Evolutionary conservation across 2,888 invertebrate genomes (phyloP), one percentile per base, ranked within the genome.

Genomic region (Globia sparganii): DNA sequence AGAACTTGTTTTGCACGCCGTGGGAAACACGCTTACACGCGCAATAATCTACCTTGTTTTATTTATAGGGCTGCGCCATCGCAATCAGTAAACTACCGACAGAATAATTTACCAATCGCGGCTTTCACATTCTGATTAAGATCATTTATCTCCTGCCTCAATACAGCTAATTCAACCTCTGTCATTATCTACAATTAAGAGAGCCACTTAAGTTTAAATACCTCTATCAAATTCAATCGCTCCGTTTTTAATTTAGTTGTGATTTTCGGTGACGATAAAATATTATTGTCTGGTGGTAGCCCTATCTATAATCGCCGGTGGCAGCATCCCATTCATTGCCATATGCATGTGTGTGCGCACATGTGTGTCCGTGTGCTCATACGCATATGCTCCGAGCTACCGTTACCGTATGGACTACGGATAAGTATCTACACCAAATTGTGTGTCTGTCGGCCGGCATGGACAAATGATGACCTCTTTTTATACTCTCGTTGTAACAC

Each of bases 1-100:
- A 91, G 91, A 94, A 96, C 96, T 95, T 94, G 96, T 96, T 96
- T 94, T 89, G 95, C 96, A 94, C 92, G 91, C 92, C 96, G 96
- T 96, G 96, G 96, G 96, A 96, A 96, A 93, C 91, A 93, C 92
- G 90, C 94, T 93, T 92, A 94, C 94, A 93, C 90, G 92, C 94
- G 93, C 95, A 94, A 94, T 94, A 92, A 94, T 94, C 94, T 91
- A 94, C 93, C 91, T 94, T 92, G 93, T 91, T 94, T 94, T 94
- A 93, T 94, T 91, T 91, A 94, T 93, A 95, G 95, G 95, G 95
- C 89, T 95, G 94, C 83, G 82, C 87, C 85, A 72, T 83, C 81
- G 85, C 87, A 86, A 86, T 85, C 77, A 86, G 73, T 82, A 85
- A 81, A 82, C 79, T 82, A 85, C 86, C 80, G 80, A 86, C 72